A percentile compares a stretch with the other conserved stretches of the same genome.
phyloP scores from a whole-genome alignment of 2,888 invertebrate genomes.

The Dryocosmus kuriphilus region DNA sequence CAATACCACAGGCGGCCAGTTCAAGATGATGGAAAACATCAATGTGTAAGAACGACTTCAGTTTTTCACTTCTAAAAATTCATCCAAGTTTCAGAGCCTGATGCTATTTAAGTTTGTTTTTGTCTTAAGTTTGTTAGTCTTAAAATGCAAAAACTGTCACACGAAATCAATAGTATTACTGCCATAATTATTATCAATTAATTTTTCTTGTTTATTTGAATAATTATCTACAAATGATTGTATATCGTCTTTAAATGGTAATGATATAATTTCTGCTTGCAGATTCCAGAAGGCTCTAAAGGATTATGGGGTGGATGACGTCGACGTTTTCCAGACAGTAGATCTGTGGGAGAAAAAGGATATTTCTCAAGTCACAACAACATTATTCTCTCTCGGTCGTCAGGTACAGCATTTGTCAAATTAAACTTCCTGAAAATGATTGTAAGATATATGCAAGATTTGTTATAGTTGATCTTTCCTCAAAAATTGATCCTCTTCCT shows the following conservation, averaged over 20 bases:
- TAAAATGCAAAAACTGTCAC: too few species aligned
- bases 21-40: constrained; percentile 99
- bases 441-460: not conserved
- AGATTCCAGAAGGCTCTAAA: constrained; percentile 93
- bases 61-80: too few species aligned
- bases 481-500: not conserved
- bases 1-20: constrained; percentile 96
- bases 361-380: constrained; percentile 90
- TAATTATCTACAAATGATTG: too few species aligned
- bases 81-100: too few species aligned
- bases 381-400: constrained; percentile 91
- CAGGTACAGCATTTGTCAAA: constrained; percentile 79
- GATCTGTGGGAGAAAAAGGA: constrained; percentile 98
- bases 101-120: too few species aligned
- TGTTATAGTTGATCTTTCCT: not conserved
- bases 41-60: constrained; percentile 84
- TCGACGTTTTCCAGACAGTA: constrained; percentile 97
- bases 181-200: too few species aligned
- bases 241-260: not conserved
- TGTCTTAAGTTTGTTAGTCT: too few species aligned
- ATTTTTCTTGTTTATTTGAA: too few species aligned
- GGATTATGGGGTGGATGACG: constrained; percentile 92
- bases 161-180: too few species aligned
- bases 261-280: constrained; percentile 47
- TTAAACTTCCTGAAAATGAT: constrained; percentile 9